Base-by-base conservation (phyloP, 2,888 invertebrate genomes). In the Stenoptilia bipunctidactyla region DNA sequence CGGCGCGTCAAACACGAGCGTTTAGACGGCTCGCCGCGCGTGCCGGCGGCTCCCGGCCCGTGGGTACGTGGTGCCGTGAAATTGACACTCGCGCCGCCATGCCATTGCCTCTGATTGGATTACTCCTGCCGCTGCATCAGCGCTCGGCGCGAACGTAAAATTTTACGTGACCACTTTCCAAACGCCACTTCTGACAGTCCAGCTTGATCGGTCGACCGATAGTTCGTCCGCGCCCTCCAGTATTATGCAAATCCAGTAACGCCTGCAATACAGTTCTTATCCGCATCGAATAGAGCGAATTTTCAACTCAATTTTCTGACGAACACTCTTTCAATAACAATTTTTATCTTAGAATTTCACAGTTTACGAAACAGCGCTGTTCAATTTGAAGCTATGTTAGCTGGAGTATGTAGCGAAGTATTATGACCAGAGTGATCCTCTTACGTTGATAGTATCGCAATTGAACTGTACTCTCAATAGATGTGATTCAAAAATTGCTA, bases 91-190 rank as follows among this genome's bases (percentile, higher is more conserved):
- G 60, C 59, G 74, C n/a, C 27, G 13, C 72, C 74, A 63, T 55
- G 60, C 71, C 66, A 74, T 79, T 68, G 71, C 58, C 59, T 67
- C 66, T 77, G 79, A 82, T 82, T 82, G 77, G 77, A 80, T 82
- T 82, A 75, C 69, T 66, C 71, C 64, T 64, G 67, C 67, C 72
- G 74, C 68, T 69, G 68, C 67, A 62, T 61, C n/a, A n/a, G n/a
- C n/a, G n/a, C 66, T 65, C 65, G 63, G 68, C 65, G 73, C 71
- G 74, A 76, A 80, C 75, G 77, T 82, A 76, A 79, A 79, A 79
- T 80, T 82, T 80, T 80, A 82, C 80, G 77, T 79, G 79, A 80
- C 82, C 77, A 75, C 79, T 79, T 76, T 73, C 69, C 50, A 63
- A 75, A 70, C 67, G 67, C 65, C 64, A 67, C 63, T 67, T 73